Evolutionary conservation across 1,140 invertebrate species (phyloP), one percentile per base, ranked within the genome.

Genomic region (Ceratina calcarata): DNA sequence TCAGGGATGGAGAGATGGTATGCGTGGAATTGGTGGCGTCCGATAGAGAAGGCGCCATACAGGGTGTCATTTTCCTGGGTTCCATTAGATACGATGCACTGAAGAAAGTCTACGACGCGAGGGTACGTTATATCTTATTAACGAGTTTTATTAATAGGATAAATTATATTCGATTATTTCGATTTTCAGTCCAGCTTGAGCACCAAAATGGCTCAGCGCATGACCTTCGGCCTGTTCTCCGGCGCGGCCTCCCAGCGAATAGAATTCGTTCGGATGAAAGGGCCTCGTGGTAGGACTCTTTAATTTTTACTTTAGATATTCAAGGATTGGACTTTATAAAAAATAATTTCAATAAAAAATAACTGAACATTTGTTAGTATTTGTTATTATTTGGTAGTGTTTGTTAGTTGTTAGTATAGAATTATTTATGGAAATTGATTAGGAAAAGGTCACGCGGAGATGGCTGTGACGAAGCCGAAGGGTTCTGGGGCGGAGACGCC

Each of bases 221-320:
- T 99, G 97, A 98, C 98, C 20, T 97, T 99, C 91, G 97, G 98
- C 3, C 95, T 98, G 78, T 98, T 98, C 89, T 96, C 96, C 68
- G 95, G 95, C 64, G 94, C 95, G 32, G 94, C 95, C 27, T 95
- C 96, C 65, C 97, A 98, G 87, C 95, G 98, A 85, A 97, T 98
- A 86, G 99, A 99, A 94, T 99, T 99, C 94, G 98, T 99, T 45
- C 95, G 98, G 72, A 99, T 99, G 98, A 97, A 98, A 93, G 99
- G 99, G 70, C 98, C 99, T 16, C 95, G 97, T 89, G 97, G 92
- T 93, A 90, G 15, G 64, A 68, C 62, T 18, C 13, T 16, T 57
- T 57, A 12, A 57, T 13, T 45, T 45, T 3, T 8, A 45, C 8
- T 8, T 45, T n/a, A n/a, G n/a, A n/a, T n/a, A n/a, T n/a, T 4